Conservation (phyloP, 1,140 invertebrate species). For the Nephila pilipes region DNA sequence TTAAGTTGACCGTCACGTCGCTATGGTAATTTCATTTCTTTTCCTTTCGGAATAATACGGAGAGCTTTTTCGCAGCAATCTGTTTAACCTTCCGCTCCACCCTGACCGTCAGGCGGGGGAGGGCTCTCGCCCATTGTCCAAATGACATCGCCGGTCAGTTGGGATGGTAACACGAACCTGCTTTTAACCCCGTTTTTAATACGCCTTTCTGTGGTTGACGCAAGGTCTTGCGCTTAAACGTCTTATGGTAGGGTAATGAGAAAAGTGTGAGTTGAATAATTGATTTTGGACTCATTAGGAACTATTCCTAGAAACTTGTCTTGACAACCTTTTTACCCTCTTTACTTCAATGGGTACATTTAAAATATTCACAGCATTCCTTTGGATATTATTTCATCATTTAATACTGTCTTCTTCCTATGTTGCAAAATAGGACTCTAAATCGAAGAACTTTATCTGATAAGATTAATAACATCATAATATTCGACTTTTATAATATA, state of each 20-base stretch:
- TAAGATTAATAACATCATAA: too few species aligned
- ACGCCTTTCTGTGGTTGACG: neutral
- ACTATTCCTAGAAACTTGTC: neutral
- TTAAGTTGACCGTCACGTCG: conserved; percentile 32
- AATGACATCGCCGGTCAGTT: conserved; percentile 29
- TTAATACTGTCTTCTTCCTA: too few species aligned
- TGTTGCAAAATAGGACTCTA: too few species aligned
- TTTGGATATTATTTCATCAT: too few species aligned
- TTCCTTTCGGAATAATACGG: neutral
- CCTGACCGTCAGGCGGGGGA: neutral
- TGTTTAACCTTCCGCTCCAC: conserved; percentile 25
- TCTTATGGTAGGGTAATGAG: neutral
- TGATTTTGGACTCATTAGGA: neutral
- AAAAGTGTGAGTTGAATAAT: neutral
- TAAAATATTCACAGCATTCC: too few species aligned
- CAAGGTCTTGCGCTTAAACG: neutral
- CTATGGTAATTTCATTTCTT: conserved; percentile 62
- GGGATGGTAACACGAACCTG: conserved; percentile 25
- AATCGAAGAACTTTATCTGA: too few species aligned
- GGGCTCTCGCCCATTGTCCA: neutral
- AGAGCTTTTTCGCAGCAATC: conserved; percentile 20
- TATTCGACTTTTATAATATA: too few species aligned
- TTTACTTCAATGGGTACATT: too few species aligned
- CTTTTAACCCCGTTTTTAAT: neutral
- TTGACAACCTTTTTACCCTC: too few species aligned